Conservation (phyloP, 2,888 invertebrate genomes). For the Sinelater perroti region DNA sequence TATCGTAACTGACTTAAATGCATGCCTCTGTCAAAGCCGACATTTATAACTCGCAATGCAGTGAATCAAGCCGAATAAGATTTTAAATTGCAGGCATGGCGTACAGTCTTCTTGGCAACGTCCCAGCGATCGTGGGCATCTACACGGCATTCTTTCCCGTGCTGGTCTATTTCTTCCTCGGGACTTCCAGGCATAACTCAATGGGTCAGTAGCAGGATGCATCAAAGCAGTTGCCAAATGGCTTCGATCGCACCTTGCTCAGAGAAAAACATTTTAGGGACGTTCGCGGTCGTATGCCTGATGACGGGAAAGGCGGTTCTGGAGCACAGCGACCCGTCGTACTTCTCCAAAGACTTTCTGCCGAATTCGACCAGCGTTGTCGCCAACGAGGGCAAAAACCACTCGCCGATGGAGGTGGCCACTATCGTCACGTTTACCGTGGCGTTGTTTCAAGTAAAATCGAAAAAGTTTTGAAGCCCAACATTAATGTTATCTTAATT, state of each 20-base stretch:
- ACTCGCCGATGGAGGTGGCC: slow-evolving; percentile 72
- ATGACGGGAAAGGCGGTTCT: slow-evolving; percentile 88
- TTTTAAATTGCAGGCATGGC: slow-evolving; percentile 64
- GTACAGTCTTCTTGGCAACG: slow-evolving; percentile 64
- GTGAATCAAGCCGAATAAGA: neutral
- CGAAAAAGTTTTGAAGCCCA: slow-evolving; percentile 17
- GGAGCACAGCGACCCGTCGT: slow-evolving; percentile 53
- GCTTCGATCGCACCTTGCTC: no score
- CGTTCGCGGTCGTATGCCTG: slow-evolving; percentile 87
- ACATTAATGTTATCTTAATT: neutral
- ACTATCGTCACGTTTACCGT: slow-evolving; percentile 80
- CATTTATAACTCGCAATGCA: neutral
- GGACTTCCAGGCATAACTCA: slow-evolving; percentile 59
- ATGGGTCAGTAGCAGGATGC: slow-evolving; percentile 52
- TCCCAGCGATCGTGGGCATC: slow-evolving; percentile 65
- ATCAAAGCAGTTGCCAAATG: neutral
- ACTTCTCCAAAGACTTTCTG: slow-evolving; percentile 41
- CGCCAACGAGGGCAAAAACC: slow-evolving; percentile 33
- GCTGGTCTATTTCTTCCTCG: slow-evolving; percentile 57
- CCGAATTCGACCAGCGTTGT: slow-evolving; percentile 36
- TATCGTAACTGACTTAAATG: no score
- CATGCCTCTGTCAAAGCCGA: neutral
- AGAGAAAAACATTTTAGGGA: slow-evolving; percentile 62
- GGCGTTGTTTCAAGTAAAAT: slow-evolving; percentile 75
- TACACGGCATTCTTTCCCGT: slow-evolving; percentile 68